These are phyloP conservation scores for Indri indri DNA, from an alignment of 2,113 vertebrate species.

Conservation along the genomic window DNA sequence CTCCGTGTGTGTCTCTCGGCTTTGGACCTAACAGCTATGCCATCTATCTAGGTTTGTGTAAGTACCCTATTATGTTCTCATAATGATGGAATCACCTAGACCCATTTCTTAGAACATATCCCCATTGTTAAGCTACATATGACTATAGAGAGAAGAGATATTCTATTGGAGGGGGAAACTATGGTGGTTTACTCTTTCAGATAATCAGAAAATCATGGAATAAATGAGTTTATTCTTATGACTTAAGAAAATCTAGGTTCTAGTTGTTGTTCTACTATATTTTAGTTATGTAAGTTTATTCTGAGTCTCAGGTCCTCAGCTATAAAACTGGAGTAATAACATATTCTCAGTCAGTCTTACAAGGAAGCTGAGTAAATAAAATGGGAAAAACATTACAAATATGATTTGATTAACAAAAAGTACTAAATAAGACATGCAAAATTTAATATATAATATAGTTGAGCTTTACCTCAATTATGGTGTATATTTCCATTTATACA, in stretches of 20 bases:
- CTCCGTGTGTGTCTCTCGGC: too few species aligned
- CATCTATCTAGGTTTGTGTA: not conserved
- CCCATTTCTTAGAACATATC: not conserved
- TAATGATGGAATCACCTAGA: not conserved
- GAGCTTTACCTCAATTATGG: not conserved
- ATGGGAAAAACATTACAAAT: not conserved
- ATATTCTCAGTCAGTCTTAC: not conserved
- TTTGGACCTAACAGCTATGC: not conserved
- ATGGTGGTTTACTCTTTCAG: not conserved
- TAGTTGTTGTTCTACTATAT: not conserved
- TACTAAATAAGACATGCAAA: not conserved
- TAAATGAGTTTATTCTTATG: not conserved
- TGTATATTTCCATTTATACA: not conserved
- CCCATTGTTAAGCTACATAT: not conserved
- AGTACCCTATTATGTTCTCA: not conserved
- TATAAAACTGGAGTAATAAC: not conserved
- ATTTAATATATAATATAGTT: not conserved
- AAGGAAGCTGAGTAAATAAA: not conserved
- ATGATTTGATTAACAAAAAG: not conserved
- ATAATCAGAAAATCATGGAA: not conserved
- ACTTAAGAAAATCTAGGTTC: not conserved
- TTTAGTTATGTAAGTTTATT: not conserved
- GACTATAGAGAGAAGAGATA: not conserved
- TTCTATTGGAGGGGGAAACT: not conserved
- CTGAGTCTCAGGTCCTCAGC: not conserved